A percentile compares a stretch with the other conserved stretches of the same genome.
phyloP scores from a whole-genome alignment of 2,888 invertebrate species.

The Andrena trimmerana region DNA sequence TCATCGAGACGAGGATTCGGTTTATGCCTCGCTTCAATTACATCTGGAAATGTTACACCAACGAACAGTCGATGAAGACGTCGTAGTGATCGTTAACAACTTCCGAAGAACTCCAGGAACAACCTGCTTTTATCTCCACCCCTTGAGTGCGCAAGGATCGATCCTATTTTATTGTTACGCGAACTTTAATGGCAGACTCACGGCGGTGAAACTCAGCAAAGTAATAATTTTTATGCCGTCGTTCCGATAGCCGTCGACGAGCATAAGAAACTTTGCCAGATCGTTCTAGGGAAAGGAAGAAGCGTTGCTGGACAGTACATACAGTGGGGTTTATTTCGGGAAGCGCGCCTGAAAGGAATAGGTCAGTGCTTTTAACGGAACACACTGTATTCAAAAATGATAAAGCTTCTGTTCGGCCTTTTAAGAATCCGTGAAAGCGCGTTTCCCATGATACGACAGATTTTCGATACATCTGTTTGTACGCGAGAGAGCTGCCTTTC shows the following conservation, averaged over 20 bases:
- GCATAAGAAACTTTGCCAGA: background rate
- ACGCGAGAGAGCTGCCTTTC: background rate
- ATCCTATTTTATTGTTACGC: background rate
- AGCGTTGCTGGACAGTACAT: background rate
- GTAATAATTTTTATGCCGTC: background rate
- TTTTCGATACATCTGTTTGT: constrained; percentile 22
- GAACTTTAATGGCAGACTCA: background rate
- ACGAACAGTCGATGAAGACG: background rate
- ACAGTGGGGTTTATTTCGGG: background rate
- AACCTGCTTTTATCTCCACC: background rate
- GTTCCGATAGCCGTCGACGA: no score
- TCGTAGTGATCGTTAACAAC: background rate
- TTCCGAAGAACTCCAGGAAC: background rate
- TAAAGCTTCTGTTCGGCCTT: constrained; percentile 7
- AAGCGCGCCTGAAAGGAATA: background rate
- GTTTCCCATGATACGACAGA: background rate
- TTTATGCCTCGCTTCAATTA: constrained; percentile 18
- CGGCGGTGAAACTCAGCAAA: no score
- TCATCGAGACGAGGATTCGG: constrained; percentile 13
- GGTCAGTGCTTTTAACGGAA: background rate
- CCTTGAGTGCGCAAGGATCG: background rate
- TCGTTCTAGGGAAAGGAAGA: background rate
- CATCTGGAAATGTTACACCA: background rate
- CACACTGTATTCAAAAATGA: background rate
- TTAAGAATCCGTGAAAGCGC: background rate